phyloP scores from a whole-genome alignment of 1,140 invertebrate genomes.

The Drosophila navojoa region DNA sequence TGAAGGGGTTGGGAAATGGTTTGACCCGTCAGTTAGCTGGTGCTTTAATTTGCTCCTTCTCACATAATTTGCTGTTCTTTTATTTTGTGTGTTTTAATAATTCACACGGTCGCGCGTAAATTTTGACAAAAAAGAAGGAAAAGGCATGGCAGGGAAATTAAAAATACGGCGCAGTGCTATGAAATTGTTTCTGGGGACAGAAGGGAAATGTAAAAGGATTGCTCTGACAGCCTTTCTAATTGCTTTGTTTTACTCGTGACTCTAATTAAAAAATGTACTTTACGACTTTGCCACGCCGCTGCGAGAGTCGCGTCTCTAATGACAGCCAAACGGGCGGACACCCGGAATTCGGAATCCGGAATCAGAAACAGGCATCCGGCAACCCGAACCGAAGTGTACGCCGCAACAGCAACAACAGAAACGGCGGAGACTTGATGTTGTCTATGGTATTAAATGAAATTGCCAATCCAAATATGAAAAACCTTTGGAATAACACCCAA shows the following conservation, averaged over 20 bases:
- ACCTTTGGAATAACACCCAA: conserved; percentile 56
- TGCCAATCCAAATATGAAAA: conserved; percentile 57
- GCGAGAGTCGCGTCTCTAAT: conserved; percentile 41
- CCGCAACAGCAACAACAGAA: conserved; percentile 18
- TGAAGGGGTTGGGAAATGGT: conserved; percentile 2
- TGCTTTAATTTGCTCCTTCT: conserved; percentile 61
- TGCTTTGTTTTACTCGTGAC: conserved; percentile 81
- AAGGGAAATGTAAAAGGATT: conserved; percentile 63
- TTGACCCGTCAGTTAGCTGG: conserved; percentile 13
- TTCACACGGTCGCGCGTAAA: conserved; percentile 72
- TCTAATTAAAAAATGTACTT: conserved; percentile 83
- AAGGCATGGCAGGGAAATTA: conserved; percentile 66
- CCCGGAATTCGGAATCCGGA: not conserved
- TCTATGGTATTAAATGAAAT: not conserved
- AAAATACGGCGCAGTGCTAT: conserved; percentile 52
- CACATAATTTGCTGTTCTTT: conserved; percentile 61
- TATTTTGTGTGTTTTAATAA: conserved; percentile 62
- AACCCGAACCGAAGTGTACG: conserved; percentile 30
- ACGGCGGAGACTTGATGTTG: conserved; percentile 39
- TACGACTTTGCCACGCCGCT: conserved; percentile 63
- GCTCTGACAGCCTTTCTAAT: conserved; percentile 79
- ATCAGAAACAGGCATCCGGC: not conserved
- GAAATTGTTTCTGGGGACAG: not conserved
- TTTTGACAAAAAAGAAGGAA: conserved; percentile 59
- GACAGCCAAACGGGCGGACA: conserved; percentile 48